Conservation (phyloP, 1,140 invertebrate genomes). For the Berghia stephanieae region DNA sequence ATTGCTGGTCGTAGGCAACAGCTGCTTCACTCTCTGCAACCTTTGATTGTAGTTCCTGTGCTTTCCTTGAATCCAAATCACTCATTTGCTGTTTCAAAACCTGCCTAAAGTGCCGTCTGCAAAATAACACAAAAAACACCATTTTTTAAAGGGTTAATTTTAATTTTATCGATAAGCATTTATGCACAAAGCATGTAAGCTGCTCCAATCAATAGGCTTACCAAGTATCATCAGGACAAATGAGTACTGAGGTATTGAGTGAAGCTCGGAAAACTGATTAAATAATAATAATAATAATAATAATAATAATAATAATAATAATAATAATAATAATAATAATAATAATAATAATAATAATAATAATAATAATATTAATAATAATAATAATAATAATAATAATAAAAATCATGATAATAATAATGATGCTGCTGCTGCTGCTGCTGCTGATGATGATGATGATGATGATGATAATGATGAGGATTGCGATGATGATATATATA, state of each 20-base stretch:
- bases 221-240: too few relatives aligned
- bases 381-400: neutral
- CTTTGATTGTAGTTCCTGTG: conserved; percentile 43
- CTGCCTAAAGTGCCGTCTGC: conserved; percentile 58
- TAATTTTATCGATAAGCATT: neutral
- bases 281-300: neutral
- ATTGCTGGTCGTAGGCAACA: conserved; percentile 51
- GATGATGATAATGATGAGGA: too few relatives aligned
- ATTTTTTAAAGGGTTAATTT: neutral
- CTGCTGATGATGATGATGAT: too few relatives aligned
- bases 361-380: too few relatives aligned
- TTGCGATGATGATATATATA: too few relatives aligned
- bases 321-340: neutral
- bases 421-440: too few relatives aligned
- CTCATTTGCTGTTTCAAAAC: conserved; percentile 63
- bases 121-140: conserved; percentile 19
- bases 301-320: neutral
- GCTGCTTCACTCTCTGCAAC: conserved; percentile 54
- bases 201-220: too few relatives aligned
- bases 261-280: too few relatives aligned
- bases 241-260: too few relatives aligned
- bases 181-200: neutral
- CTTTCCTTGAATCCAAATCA: conserved; percentile 46
- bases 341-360: neutral
- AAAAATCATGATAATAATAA: too few relatives aligned